Percentiles rank a stretch among this genome's conserved stretches.
Conservation (phyloP, 1,140 invertebrate species). For the Drosophila athabasca region DNA sequence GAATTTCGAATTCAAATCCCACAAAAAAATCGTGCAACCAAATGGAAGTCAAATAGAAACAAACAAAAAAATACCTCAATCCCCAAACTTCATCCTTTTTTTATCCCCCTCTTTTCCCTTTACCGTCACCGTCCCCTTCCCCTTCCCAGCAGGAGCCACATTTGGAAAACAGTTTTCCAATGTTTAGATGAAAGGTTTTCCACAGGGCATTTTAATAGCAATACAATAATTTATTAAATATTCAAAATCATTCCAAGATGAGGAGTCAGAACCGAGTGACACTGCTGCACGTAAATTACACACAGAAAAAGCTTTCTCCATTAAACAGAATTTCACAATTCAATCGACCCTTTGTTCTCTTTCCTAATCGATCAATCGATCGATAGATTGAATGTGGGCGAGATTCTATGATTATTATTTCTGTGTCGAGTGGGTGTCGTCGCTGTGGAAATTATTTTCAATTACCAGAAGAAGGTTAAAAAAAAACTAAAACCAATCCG, state of each 20-base stretch:
- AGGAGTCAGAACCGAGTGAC: too few species aligned
- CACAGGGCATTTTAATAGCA: too few species aligned
- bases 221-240: too few species aligned
- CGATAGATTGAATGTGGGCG: constrained; percentile 29
- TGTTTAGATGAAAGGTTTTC: too few species aligned
- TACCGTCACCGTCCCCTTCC: too few species aligned
- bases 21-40: constrained; percentile 37
- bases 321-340: background rate
- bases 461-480: constrained; percentile 42
- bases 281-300: too few species aligned
- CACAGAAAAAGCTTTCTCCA: too few species aligned
- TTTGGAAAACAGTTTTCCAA: too few species aligned
- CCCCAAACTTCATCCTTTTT: background rate
- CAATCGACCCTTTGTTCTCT: background rate
- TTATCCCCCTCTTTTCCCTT: background rate
- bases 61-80: background rate
- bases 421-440: constrained; percentile 33
- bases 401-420: background rate
- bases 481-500: background rate
- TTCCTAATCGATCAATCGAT: constrained; percentile 1
- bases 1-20: background rate
- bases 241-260: too few species aligned
- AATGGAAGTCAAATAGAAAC: constrained; percentile 28
- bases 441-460: constrained; percentile 59
- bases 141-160: too few species aligned